Evolutionary conservation across 2,797 vertebrate species (phyloP).

Genomic region (Molossus molossus): DNA sequence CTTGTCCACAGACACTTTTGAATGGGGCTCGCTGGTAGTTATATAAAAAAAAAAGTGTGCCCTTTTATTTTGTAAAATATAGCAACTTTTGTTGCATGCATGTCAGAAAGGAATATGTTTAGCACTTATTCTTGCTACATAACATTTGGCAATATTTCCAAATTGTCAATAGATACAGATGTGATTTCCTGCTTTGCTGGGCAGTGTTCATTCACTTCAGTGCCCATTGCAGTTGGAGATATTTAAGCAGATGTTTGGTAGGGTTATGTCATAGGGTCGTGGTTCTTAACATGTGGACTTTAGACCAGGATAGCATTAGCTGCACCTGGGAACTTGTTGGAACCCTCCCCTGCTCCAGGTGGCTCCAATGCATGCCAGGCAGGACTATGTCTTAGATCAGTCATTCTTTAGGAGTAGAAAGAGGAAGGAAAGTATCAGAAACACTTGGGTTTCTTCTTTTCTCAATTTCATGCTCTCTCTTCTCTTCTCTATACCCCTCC

Average conservation of each 20-base stretch:
- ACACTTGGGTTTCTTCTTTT: background rate
- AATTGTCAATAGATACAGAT: background rate
- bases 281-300: background rate
- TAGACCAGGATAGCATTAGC: background rate
- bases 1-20: background rate
- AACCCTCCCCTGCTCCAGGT: background rate
- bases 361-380: background rate
- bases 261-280: background rate
- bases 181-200: constrained; percentile 25
- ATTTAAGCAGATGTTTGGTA: background rate
- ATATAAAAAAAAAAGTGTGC: background rate
- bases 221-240: background rate
- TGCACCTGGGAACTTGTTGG: background rate
- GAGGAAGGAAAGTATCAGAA: background rate
- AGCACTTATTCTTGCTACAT: constrained; percentile 10
- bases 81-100: background rate
- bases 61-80: background rate
- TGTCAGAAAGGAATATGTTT: constrained; percentile 33
- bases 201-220: background rate
- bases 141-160: background rate
- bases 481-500: background rate
- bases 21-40: background rate
- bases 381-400: background rate
- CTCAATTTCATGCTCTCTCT: background rate
- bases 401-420: background rate